Evolutionary conservation across 2,797 vertebrate genomes (phyloP).

Genomic region (Petrocephalus schoutedeni): DNA sequence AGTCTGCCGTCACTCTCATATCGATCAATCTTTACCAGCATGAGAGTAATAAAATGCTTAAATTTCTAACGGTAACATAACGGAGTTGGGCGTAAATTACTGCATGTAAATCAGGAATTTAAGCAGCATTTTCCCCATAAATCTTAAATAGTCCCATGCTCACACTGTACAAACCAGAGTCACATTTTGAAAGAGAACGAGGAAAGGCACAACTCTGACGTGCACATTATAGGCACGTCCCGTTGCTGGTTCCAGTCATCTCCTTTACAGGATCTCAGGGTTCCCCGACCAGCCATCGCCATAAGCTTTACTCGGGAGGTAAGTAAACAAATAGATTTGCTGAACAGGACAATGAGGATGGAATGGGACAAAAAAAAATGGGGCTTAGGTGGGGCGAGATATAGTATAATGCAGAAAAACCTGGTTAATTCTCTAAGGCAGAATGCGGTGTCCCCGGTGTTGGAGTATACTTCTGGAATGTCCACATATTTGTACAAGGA

Average conservation of each 20-base stretch:
- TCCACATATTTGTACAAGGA: background rate
- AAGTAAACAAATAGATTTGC: background rate
- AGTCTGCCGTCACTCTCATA: background rate
- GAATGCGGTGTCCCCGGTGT: background rate
- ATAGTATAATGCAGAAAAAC: background rate
- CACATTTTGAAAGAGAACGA: background rate
- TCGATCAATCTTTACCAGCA: background rate
- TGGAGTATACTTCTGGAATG: background rate
- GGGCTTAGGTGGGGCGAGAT: background rate
- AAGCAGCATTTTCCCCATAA: background rate
- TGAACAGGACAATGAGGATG: background rate
- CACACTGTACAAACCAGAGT: background rate
- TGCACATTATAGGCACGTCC: background rate
- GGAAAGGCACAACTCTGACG: background rate
- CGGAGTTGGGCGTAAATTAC: background rate
- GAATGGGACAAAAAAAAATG: background rate
- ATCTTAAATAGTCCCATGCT: background rate
- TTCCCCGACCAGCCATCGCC: background rate
- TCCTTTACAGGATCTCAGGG: background rate
- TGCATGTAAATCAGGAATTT: background rate
- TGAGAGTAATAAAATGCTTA: background rate
- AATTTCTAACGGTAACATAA: background rate
- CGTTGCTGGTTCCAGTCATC: background rate
- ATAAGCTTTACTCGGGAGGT: background rate
- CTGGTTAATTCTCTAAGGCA: background rate